Evolutionary conservation across 2,113 vertebrate species (phyloP), one percentile per base, ranked within the genome.

Genomic region (Takifugu bimaculatus): DNA sequence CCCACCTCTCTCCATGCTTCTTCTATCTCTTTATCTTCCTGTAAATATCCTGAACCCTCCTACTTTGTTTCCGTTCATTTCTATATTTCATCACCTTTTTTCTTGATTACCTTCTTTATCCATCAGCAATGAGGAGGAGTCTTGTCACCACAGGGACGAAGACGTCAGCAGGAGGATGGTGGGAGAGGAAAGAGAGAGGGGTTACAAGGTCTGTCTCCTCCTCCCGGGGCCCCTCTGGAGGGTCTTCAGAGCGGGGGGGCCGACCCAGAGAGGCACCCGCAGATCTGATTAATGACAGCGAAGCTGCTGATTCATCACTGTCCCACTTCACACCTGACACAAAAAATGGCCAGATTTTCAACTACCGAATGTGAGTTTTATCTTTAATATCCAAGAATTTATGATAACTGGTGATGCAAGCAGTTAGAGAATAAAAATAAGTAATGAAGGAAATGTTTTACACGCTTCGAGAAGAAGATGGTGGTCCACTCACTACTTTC

Each of bases 271-370:
- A 12, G 2, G 68, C 74, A 1, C 48, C 4, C 20, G 20, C 20
- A 20, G 5, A 57, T 35, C 82, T 89, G 85, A 88, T 86, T 81
- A 83, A 89, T 88, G 85, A 83, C 59, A 45, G 28, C 5, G 66
- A 70, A 55, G 65, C 72, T 42, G 9, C 63, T 6, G 59, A 87
- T 88, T 79, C 68, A 87, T 87, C 85, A 82, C 79, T 80, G 77
- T 68, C 71, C 72, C 65, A 44, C 80, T 65, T 77, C 72, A 58
- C 65, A 75, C 75, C 59, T 49, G 50, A 65, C 77, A 77, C 51
- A 58, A 63, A 28, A 66, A 56, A 44, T 55, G 56, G 20, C 20
- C 43, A 68, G 54, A 20, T 63, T 43, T 52, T 57, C 54, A 51
- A 63, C 73, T 48, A 72, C 60, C 29, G 44, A 54, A 57, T 62